Conservation (phyloP, 2,113 vertebrate species). For the Haliaeetus leucogaster region DNA sequence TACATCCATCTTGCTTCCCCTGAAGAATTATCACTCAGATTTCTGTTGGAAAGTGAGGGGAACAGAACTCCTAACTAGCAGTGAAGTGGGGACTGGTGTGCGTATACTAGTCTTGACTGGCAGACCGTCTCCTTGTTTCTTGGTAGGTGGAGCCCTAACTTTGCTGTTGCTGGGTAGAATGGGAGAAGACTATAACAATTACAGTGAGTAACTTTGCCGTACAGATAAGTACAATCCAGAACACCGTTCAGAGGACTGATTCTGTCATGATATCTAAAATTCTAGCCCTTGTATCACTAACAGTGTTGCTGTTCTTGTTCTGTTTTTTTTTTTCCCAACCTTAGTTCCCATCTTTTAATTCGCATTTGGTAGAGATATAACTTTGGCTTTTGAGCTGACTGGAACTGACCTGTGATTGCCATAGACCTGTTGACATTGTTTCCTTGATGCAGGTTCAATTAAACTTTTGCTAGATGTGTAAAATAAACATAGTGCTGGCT, state of each 20-base stretch:
- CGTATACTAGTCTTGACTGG: background rate
- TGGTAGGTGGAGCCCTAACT: slow-evolving; percentile 44
- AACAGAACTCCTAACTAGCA: background rate
- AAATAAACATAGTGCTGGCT: background rate
- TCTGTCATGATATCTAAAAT: background rate
- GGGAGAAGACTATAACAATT: background rate
- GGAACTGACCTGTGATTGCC: background rate
- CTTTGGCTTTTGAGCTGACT: background rate
- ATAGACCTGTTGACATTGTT: background rate
- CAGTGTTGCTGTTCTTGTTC: background rate
- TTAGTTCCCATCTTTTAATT: background rate
- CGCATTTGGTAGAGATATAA: background rate
- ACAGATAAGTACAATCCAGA: background rate
- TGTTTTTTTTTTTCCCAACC: background rate
- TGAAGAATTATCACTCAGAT: background rate
- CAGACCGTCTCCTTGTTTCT: background rate
- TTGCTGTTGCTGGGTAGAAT: background rate
- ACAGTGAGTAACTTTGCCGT: background rate
- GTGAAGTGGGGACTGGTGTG: background rate
- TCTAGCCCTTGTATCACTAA: background rate
- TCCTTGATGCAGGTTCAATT: background rate
- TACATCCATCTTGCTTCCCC: background rate
- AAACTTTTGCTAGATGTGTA: background rate
- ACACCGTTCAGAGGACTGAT: background rate
- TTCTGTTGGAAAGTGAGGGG: background rate